Evolutionary conservation across 2,797 vertebrate genomes (phyloP), one percentile per base, ranked within the genome.

Genomic region (Liparis tanakae): DNA sequence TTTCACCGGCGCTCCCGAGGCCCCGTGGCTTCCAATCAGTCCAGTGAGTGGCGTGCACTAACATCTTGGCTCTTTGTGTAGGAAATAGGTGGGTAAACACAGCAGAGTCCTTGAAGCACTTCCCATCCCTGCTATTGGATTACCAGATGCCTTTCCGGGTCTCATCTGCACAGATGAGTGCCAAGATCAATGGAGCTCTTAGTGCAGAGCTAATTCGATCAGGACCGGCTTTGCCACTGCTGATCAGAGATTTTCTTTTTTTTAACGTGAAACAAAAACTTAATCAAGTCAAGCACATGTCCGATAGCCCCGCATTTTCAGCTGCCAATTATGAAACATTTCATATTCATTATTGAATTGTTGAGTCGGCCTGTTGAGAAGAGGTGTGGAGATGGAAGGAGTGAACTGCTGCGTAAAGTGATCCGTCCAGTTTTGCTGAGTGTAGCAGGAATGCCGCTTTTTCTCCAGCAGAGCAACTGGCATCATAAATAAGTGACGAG

Each of bases 111-210:
- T 93, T 90, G 89, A 91, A 92, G 87, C 89, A 93, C 91, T 93
- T 93, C 89, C 92, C 82, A 87, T 89, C 72, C 70, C 75, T 86
- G 76, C 92, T 92, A 93, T 94, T 92, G 89, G 91, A 93, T 94
- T 94, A 94, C 92, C 88, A 87, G 86, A 84, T 88, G 82, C 87
- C 88, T 90, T 91, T 91, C 90, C 72, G 80, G 88, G 88, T 85
- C 87, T 87, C 85, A 84, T 93, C 87, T 85, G 87, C 88, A 78
- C 90, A 92, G 86, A 93, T 88, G 91, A 94, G 91, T 91, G 91
- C 91, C 84, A 86, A 90, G 90, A 94, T 95, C 93, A 94, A 92
- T 94, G 89, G 86, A 88, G 90, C 93, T 93, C 91, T 94, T 87
- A 91, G 90, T 91, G 88, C 86, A 90, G 89, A 93, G 91, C 87